Conservation (phyloP, 2,888 invertebrate species). For the Spodoptera picta region DNA sequence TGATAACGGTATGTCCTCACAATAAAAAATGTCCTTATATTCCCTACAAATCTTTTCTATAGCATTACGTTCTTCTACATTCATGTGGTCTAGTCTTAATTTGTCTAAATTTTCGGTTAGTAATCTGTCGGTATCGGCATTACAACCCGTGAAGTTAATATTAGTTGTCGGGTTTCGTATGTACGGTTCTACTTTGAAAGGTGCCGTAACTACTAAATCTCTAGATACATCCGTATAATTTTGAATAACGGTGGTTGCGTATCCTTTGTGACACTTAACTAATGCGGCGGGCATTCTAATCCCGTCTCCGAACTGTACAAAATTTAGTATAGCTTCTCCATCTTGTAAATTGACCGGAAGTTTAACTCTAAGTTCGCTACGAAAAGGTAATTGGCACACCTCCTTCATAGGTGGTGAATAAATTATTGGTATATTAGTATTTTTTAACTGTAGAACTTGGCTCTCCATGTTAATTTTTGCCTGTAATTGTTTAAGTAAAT, state of each 20-base stretch:
- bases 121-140: not conserved
- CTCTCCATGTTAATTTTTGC: not conserved
- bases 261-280: not conserved
- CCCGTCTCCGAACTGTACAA: too few relatives aligned
- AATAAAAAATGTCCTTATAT: constrained; percentile 25
- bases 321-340: too few relatives aligned
- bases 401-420: constrained; percentile 9
- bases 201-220: too few relatives aligned
- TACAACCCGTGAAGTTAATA: too few relatives aligned
- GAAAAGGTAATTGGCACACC: constrained; percentile 22
- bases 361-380: constrained; percentile 10
- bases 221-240: constrained; percentile 11
- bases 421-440: not conserved
- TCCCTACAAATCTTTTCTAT: constrained; percentile 50
- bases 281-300: constrained; percentile 42
- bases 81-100: constrained; percentile 51
- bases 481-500: not conserved
- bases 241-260: constrained; percentile 3
- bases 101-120: constrained; percentile 2
- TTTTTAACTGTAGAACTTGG: not conserved
- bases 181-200: not conserved
- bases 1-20: constrained; percentile 19
- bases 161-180: too few relatives aligned
- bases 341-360: too few relatives aligned
- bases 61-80: constrained; percentile 54